Base-by-base conservation (phyloP, 2,888 invertebrate genomes). In the Drosophila anomalata region DNA sequence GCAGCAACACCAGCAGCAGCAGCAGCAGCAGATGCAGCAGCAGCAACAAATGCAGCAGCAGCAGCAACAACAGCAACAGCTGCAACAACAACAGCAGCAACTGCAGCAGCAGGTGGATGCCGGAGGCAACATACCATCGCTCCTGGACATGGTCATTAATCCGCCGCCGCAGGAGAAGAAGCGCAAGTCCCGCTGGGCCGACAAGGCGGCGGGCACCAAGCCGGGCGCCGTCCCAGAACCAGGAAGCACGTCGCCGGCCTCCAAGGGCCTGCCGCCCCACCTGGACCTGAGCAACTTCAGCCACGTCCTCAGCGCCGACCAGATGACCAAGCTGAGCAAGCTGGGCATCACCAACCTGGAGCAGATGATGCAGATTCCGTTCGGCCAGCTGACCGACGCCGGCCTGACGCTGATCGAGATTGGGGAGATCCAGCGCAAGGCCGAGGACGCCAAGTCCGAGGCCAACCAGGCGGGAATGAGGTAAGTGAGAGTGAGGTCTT, bases 301-400 rank as follows among this genome's bases (percentile, higher is more conserved):
- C 14, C 93, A 93, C 47, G 93, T 94, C 53, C 90, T 94, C 62
- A 93, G 93, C 59, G 90, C 92, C 4, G 92, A 93, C 67, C 94
- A 94, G 87, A 94, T 94, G 86, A 91, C 92, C n/a, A 94, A 94
- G 81, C 91, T 94, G 47, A 92, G 93, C 6, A 93, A 93, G 90
- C 92, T 94, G 91, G 94, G 94, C 58, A 93, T 94, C 47, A 93
- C 93, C 59, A 94, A 94, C 90, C 91, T 94, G 83, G 94, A 94
- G 78, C 94, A 94, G 80, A 90, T 94, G 75, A 92, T 93, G 72
- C 94, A 94, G 84, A 90, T 94, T 60, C 94, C 94, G 47, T 93
- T 94, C 65, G 92, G 93, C 36, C 94, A 94, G 78, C 88, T 94
- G 48, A 94, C 94, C 85, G 93, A 93, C 81, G 93, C 94, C 77